These are phyloP conservation scores for Rousettus leschenaultii DNA, from an alignment of 2,113 vertebrate genomes.

Conservation along the genomic window DNA sequence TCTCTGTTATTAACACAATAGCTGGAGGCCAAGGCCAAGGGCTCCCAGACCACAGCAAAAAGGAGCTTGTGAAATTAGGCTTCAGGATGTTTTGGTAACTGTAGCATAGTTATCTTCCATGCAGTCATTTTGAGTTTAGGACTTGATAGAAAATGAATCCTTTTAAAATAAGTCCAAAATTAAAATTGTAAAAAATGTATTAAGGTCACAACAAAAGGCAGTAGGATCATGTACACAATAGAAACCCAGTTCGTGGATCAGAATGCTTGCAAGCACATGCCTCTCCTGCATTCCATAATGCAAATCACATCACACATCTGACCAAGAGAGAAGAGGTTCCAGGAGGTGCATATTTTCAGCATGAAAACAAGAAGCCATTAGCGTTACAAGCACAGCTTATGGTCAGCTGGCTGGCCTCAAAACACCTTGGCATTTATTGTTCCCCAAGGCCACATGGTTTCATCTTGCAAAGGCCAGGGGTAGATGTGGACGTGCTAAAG, in stretches of 20 bases:
- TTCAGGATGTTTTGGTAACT: not conserved
- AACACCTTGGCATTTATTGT: not conserved
- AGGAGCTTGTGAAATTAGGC: not conserved
- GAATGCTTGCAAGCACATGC: not conserved
- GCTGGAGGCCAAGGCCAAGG: not conserved
- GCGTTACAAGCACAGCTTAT: not conserved
- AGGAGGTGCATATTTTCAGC: constrained; percentile 50
- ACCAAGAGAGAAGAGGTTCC: constrained; percentile 15
- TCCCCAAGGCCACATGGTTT: not conserved
- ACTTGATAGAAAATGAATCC: constrained; percentile 19
- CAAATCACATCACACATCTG: constrained; percentile 29
- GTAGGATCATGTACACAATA: not conserved
- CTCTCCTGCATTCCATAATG: not conserved
- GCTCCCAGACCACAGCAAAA: not conserved
- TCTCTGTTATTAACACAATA: not conserved
- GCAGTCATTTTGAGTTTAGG: not conserved
- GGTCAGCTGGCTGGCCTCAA: constrained; percentile 22
- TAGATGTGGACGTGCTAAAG: not conserved
- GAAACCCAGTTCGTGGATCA: constrained; percentile 15
- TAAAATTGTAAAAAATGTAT: not conserved
- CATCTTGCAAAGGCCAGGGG: not conserved
- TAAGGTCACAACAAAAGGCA: not conserved
- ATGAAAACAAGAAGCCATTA: constrained; percentile 47
- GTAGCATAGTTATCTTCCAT: not conserved
- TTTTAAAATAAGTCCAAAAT: constrained; percentile 16